phyloP scores from a whole-genome alignment of 2,797 vertebrate genomes.

The Spondyliosoma cantharus region DNA sequence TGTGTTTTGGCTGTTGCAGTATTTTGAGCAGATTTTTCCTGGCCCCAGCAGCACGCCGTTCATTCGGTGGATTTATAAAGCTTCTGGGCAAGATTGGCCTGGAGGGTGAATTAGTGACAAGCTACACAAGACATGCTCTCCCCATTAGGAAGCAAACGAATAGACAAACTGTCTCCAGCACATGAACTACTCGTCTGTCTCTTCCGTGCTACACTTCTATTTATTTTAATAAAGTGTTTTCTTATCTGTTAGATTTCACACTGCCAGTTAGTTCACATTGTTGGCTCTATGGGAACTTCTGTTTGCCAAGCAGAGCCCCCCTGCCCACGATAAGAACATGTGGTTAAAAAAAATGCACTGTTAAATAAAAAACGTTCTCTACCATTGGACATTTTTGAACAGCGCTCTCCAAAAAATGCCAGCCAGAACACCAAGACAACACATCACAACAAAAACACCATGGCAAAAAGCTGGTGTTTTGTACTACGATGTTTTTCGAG shows the following conservation, averaged over 20 bases:
- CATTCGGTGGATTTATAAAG: slow-evolving; percentile 57
- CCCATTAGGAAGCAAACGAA: slow-evolving; percentile 19
- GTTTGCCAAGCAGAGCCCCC: slow-evolving; percentile 37
- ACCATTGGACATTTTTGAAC: slow-evolving; percentile 9
- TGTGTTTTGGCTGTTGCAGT: slow-evolving; percentile 56
- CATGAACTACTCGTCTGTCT: slow-evolving; percentile 3
- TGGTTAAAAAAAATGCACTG: not conserved
- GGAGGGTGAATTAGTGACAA: slow-evolving; percentile 29
- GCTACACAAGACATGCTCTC: slow-evolving; percentile 1
- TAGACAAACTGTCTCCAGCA: slow-evolving; percentile 12
- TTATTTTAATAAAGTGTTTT: slow-evolving; percentile 5
- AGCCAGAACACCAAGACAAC: slow-evolving; percentile 33
- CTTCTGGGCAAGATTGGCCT: slow-evolving; percentile 40
- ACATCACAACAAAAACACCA: slow-evolving; percentile 25
- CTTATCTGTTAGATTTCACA: slow-evolving; percentile 9
- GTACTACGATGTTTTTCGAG: slow-evolving; percentile 7
- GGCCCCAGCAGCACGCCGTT: slow-evolving; percentile 20
- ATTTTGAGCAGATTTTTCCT: slow-evolving; percentile 61
- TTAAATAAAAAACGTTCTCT: slow-evolving; percentile 18
- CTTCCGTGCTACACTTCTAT: not conserved
- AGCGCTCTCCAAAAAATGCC: not conserved
- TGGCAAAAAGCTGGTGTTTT: not conserved
- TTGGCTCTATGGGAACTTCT: slow-evolving; percentile 20
- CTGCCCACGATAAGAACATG: slow-evolving; percentile 16
- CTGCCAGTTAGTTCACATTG: slow-evolving; percentile 22